Base-by-base conservation (phyloP, 1,140 invertebrate genomes). In the Ostrea edulis region DNA sequence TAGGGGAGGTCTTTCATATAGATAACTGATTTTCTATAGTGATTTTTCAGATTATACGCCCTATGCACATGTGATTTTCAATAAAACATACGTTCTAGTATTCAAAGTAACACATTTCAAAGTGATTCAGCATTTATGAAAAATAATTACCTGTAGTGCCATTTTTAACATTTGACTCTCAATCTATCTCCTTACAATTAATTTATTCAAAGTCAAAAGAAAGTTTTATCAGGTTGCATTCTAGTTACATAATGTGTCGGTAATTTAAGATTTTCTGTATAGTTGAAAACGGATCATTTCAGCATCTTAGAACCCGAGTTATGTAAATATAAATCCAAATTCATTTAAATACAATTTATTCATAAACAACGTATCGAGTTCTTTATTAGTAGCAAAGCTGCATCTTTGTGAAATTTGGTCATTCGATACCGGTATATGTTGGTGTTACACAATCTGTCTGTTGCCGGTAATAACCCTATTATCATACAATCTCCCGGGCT, bases 261-360 rank as follows among this genome's bases (percentile, higher is more conserved):
- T 77, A 77, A 77, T 25, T 29, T 77, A 25, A 77, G 25, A 77
- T 29, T 11, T 35, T 77, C 12, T 2, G 25, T 12, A 8, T 2
- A 77, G 68, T 22, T 11, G 25, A 35, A 11, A 35, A 9, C 22
- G 25, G 68, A 29, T 77, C 2, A 77, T 29, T 0, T 77, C 68
- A 35, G 25, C 68, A 29, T 29, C 25, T 77, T 77, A 77, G 22
- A 77, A 77, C 8, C 9, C 14, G 29, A 77, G 68, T 11, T 77
- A 77, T 77, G 68, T 77, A 77, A 77, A 77, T 77, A 77, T 29
- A 77, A 77, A 77, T 77, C 25, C 25, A 77, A 77, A 29, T 77
- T 25, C 29, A 77, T 77, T 71, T 77, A 77, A 25, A 77, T 77
- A 77, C 68, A 77, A 35, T 77, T 35, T 25, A 77, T 77, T 77